Base-by-base conservation (phyloP, 64 coral and sea anemone genomes). In the Montipora efflorescens region DNA sequence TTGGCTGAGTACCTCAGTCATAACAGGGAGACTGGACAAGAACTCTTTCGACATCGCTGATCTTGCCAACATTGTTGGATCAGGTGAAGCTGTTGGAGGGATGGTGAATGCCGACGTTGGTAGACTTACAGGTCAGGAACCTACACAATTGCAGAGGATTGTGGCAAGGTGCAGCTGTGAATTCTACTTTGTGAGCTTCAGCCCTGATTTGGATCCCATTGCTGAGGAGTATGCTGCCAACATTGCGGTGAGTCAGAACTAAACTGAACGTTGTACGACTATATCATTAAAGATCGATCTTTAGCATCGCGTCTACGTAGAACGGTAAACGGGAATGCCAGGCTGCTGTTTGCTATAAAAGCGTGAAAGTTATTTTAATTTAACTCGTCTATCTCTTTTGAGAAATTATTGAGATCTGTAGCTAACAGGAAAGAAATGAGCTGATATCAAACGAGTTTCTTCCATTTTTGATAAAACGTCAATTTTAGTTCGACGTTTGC, bases 101-200 rank as follows among this genome's bases (percentile, higher is more conserved):
- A 87, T 99, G 22, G 93, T 99, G 10, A 94, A 76, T 75, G 83
- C 87, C 47, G 66, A 89, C 59, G 89, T 99, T 5, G 89, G 82
- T 7, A 19, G 84, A 83, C 92, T 88, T 0, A 67, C 95, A 46
- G 93, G 66, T 21, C 89, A 98, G 76, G 93, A 98, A 19, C 76
- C 91, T 21, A 93, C 93, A 2, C 95, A 99, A 67, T 80, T 99
- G 55, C 98, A 99, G 74, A 85, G 98, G 8, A 99, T 99, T 81
- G 98, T 99, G 0, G 92, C 98, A 12, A 89, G 95, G 9, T 96
- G 98, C 71, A 90, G 95, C 44, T 99, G 98, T 48, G 98, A 95
- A 47, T 99, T 99, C 62, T 96, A 92, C 64, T 99, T 94, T 62
- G 98, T 89, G 2, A 96, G 88, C 81, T 99, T 99, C 52, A 94